phyloP scores from a whole-genome alignment of 2,888 invertebrate genomes.

The Liposcelis brunnea region DNA sequence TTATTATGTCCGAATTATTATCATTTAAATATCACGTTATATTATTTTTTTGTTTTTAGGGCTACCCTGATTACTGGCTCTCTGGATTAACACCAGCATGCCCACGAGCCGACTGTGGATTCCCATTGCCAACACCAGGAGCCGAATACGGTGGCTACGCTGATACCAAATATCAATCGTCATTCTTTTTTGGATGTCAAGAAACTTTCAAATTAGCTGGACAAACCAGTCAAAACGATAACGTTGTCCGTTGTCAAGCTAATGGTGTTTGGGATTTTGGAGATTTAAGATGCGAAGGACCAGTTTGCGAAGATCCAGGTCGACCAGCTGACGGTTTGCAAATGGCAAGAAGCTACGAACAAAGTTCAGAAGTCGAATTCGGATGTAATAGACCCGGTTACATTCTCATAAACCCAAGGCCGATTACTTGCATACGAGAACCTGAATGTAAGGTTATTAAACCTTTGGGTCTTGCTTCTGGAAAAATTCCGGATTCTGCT shows the following conservation, averaged over 20 bases:
- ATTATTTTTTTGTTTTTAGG: constrained; percentile 28
- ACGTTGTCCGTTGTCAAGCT: constrained; percentile 77
- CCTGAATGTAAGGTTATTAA: constrained; percentile 87
- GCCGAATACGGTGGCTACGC: constrained; percentile 79
- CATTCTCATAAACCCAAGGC: constrained; percentile 76
- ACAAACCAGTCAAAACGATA: constrained; percentile 79
- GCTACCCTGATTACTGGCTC: constrained; percentile 78
- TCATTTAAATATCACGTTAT: constrained; percentile 2
- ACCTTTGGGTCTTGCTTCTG: constrained; percentile 80
- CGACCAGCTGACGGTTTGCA: constrained; percentile 79
- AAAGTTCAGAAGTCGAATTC: constrained; percentile 77
- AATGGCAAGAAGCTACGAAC: constrained; percentile 31
- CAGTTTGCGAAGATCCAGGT: constrained; percentile 91
- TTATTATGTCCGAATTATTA: neutral
- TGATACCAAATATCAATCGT: constrained; percentile 81
- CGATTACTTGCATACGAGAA: constrained; percentile 77
- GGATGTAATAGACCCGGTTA: constrained; percentile 83
- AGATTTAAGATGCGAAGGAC: constrained; percentile 86
- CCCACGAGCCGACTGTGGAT: constrained; percentile 79
- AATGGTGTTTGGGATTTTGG: constrained; percentile 97
- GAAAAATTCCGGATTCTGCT: constrained; percentile 82
- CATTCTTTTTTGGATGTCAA: constrained; percentile 90
- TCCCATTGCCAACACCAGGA: constrained; percentile 79
- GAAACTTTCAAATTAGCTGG: constrained; percentile 89
- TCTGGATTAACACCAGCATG: constrained; percentile 75